Conservation (phyloP, 2,113 vertebrate species). For the Clinocottus analis region DNA sequence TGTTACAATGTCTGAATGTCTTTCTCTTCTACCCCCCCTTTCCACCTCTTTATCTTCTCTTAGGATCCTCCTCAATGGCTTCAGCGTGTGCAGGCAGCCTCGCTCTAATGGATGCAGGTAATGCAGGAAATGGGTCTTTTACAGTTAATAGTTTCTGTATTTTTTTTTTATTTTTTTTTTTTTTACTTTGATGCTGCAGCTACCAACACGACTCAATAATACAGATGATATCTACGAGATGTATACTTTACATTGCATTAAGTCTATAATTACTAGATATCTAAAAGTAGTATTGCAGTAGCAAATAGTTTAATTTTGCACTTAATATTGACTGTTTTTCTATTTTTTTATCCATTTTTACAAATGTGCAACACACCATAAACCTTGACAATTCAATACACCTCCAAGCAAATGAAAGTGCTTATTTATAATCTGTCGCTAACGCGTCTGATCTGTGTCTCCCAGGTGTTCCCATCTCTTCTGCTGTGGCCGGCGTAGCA, state of each 20-base stretch:
- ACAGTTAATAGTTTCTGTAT: not conserved
- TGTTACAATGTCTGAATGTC: not conserved
- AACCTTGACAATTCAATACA: not conserved
- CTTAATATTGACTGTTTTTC: not conserved
- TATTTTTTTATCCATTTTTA: not conserved
- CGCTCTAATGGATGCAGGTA: conserved; percentile 98
- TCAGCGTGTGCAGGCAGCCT: conserved; percentile 95
- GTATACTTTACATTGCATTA: not conserved
- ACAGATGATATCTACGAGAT: too few relatives aligned
- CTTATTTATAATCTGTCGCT: not conserved
- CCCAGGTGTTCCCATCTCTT: conserved; percentile 92
- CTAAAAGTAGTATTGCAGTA: not conserved
- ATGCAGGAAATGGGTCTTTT: not conserved
- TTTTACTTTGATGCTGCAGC: not conserved
- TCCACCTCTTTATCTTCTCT: not conserved
- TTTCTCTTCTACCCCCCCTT: not conserved
- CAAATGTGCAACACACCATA: not conserved
- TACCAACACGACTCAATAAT: not conserved
- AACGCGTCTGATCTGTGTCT: conserved; percentile 20
- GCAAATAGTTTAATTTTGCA: not conserved
- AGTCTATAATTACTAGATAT: not conserved
- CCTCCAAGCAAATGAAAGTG: not conserved
- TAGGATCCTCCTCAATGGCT: conserved; percentile 98
- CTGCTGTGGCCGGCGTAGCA: conserved; percentile 93
- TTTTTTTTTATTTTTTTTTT: not conserved